Evolutionary conservation across 2,113 vertebrate genomes (phyloP).

Genomic region (Oncorhynchus kisutch): DNA sequence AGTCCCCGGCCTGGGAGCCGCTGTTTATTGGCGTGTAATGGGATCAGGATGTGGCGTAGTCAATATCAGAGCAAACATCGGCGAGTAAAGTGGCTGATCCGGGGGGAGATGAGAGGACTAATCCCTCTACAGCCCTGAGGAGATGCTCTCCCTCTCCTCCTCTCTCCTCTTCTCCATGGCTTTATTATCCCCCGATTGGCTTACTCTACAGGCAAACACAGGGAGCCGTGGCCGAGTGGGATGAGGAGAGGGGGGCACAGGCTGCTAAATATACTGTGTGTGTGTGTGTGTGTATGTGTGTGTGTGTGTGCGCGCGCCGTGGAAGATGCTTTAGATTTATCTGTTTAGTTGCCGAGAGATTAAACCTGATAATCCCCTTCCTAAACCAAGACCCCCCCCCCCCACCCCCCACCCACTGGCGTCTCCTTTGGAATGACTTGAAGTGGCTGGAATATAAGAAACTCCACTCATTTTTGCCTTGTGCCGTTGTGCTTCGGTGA

Average conservation of each 20-base stretch:
- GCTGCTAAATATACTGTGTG: slow-evolving; percentile 62
- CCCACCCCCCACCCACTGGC: background rate
- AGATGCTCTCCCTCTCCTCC: slow-evolving; percentile 47
- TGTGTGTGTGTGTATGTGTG: slow-evolving; percentile 25
- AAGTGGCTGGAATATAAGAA: too few relatives aligned
- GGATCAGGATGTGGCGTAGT: slow-evolving; percentile 82
- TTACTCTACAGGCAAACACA: slow-evolving; percentile 2
- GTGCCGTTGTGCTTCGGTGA: too few relatives aligned
- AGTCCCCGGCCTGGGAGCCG: slow-evolving; percentile 76
- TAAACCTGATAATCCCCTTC: slow-evolving; percentile 62
- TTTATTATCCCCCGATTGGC: slow-evolving; percentile 7
- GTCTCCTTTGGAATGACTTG: too few relatives aligned
- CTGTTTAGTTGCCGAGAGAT: slow-evolving; percentile 61
- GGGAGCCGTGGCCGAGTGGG: background rate
- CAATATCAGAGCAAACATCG: slow-evolving; percentile 81
- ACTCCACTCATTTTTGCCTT: too few relatives aligned
- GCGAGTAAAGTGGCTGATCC: slow-evolving; percentile 75
- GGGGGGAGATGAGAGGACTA: slow-evolving; percentile 79
- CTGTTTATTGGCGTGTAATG: slow-evolving; percentile 87
- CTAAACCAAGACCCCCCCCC: slow-evolving; percentile 17
- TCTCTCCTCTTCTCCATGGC: background rate
- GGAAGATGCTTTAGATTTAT: slow-evolving; percentile 50
- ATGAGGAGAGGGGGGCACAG: background rate
- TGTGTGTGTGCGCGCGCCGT: slow-evolving; percentile 21
- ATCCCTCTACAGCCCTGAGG: slow-evolving; percentile 80